Conservation (phyloP, 2,888 invertebrate species). For the Drosophila nigricruria region DNA sequence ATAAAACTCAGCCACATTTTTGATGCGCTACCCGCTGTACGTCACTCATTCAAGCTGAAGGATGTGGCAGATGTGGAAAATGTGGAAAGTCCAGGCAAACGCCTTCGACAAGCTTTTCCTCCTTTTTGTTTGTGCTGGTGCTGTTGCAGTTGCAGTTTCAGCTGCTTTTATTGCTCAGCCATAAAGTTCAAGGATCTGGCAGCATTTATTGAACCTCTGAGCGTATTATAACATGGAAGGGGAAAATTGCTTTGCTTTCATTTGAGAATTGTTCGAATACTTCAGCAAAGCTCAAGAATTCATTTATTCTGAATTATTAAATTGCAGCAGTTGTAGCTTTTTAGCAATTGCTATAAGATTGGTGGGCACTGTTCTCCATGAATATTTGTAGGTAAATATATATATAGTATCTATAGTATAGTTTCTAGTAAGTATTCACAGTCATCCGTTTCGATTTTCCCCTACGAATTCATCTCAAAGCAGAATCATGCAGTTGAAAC, state of each 20-base stretch:
- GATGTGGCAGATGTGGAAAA: constrained; percentile 28
- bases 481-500: background rate
- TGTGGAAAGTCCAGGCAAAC: constrained; percentile 34
- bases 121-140: constrained; percentile 18
- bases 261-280: constrained; percentile 24
- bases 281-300: constrained; percentile 33
- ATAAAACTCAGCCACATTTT: constrained; percentile 49
- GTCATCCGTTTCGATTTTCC: background rate
- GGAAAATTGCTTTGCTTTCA: constrained; percentile 48
- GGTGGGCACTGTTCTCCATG: background rate
- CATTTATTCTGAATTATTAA: constrained; percentile 39
- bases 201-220: constrained; percentile 17
- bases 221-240: constrained; percentile 41
- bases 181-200: constrained; percentile 64
- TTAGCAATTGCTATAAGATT: background rate
- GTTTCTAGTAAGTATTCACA: background rate
- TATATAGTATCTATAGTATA: background rate
- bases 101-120: constrained; percentile 53
- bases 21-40: constrained; percentile 48
- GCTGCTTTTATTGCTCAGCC: constrained; percentile 27
- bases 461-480: background rate
- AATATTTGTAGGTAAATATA: background rate
- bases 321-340: constrained; percentile 6
- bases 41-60: constrained; percentile 45
- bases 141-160: constrained; percentile 15